Percentiles rank a stretch among this genome's conserved stretches.
phyloP scores from a whole-genome alignment of 2,797 vertebrate genomes.

The Brotula barbata region DNA sequence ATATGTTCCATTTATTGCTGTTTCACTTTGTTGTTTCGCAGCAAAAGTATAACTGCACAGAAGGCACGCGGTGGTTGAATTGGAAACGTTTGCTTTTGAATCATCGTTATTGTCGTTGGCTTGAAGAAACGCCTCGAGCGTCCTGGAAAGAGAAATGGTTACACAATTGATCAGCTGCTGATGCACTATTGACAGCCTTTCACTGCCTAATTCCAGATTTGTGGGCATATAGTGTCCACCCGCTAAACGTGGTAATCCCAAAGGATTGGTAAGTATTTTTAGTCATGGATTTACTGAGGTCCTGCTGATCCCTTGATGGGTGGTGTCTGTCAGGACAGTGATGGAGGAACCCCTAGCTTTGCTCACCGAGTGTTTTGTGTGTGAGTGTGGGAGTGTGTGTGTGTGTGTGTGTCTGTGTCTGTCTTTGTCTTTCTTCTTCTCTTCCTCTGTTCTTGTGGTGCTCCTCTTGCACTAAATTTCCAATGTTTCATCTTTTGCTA shows the following conservation, averaged over 20 bases:
- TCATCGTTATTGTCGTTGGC: too few relatives aligned
- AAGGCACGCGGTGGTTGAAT: too few relatives aligned
- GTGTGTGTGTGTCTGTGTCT: slow-evolving; percentile 1
- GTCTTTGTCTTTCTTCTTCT: not conserved
- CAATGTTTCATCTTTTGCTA: not conserved
- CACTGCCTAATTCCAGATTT: slow-evolving; percentile 76
- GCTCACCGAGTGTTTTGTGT: slow-evolving; percentile 37
- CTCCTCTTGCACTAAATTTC: not conserved
- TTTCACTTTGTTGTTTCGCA: too few relatives aligned
- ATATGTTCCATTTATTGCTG: too few relatives aligned
- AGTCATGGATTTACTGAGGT: slow-evolving; percentile 78
- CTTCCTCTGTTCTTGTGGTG: not conserved
- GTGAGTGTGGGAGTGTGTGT: slow-evolving; percentile 4
- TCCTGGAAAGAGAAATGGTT: slow-evolving; percentile 39
- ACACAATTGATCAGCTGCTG: slow-evolving; percentile 67
- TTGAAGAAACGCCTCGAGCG: too few relatives aligned
- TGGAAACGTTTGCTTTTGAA: too few relatives aligned
- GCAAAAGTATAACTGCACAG: too few relatives aligned
- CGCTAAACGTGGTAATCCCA: slow-evolving; percentile 77
- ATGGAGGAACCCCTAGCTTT: slow-evolving; percentile 25
- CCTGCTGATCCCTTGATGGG: slow-evolving; percentile 75
- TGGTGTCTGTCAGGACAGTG: slow-evolving; percentile 60
- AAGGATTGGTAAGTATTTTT: slow-evolving; percentile 81
- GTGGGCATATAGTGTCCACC: slow-evolving; percentile 71
- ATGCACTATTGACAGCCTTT: slow-evolving; percentile 68